These are phyloP conservation scores for Sebastes trivittatus DNA, from an alignment of 2,797 vertebrate genomes.

Conservation along the genomic window DNA sequence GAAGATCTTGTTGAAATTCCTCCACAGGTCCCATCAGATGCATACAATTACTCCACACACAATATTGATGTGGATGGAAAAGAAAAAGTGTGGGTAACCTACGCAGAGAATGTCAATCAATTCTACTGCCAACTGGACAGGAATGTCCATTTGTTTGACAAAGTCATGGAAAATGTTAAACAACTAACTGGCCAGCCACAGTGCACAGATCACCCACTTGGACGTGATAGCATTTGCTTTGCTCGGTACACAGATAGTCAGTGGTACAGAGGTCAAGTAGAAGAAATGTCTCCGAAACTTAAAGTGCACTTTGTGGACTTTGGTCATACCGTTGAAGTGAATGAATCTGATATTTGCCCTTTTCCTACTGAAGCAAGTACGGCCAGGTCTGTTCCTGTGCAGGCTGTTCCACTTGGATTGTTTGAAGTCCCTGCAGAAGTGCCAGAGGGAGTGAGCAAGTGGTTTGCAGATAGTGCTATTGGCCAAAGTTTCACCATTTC, in stretches of 20 bases:
- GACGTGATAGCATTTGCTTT: constrained; percentile 80
- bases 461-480: constrained; percentile 85
- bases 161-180: constrained; percentile 73
- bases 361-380: constrained; percentile 76
- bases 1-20: constrained; percentile 52
- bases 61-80: constrained; percentile 84
- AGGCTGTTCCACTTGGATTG: constrained; percentile 87
- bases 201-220: constrained; percentile 39
- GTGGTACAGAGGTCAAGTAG: constrained; percentile 89
- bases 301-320: constrained; percentile 91
- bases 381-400: constrained; percentile 84
- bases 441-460: constrained; percentile 78
- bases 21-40: constrained; percentile 69
- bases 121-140: constrained; percentile 91
- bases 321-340: constrained; percentile 82
- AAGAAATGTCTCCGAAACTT: constrained; percentile 64
- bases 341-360: constrained; percentile 75
- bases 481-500: constrained; percentile 79
- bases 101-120: constrained; percentile 74
- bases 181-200: constrained; percentile 50
- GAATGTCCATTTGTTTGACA: constrained; percentile 74
- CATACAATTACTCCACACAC: constrained; percentile 81
- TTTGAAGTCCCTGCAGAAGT: constrained; percentile 77
- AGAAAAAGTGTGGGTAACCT: constrained; percentile 83
- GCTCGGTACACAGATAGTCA: constrained; percentile 84